Base-by-base conservation (phyloP, 2,888 invertebrate genomes). In the Phengaris arion region DNA sequence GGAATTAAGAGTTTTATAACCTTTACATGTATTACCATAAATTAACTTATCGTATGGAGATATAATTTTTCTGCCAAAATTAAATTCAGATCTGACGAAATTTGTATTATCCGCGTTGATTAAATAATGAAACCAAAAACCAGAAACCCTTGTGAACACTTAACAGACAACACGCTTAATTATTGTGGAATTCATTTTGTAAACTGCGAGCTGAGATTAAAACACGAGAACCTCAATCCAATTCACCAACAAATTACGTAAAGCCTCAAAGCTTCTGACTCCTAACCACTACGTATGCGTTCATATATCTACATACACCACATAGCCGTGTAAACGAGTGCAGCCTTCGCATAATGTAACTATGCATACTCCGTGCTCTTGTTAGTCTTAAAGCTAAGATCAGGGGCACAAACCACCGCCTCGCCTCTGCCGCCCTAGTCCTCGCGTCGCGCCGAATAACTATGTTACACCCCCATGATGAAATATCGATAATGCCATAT, bases 241-340 rank as follows among this genome's bases (percentile, higher is more conserved):
- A 89, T 90, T 87, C 86, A 86, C 83, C 85, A 85, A 85, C 89
- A 89, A 90, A 90, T 91, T 89, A 90, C 89, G 87, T 88, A 90
- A 89, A 89, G 86, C 88, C 85, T 88, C 87, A 88, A 88, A 88
- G 89, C 88, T 86, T 84, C 84, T 85, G 86, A 85, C 84, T 86
- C 80, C 83, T 83, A 83, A 85, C 84, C 82, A 80, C 83, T 81
- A 81, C 79, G 79, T 80, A 78, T 76, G 78, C 79, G 76, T 83
- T 81, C 79, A 75, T 81, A 83, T 80, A 35, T 2, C 35, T 35
- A 82, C 79, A 78, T 80, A 80, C 84, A 83, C 82, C 84, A 83
- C 82, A 83, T 81, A 78, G 79, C 81, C 83, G 84, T 89, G 90
- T 91, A 90, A 89, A 83, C 85, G 85, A 86, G 85, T 83, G 86